phyloP scores from a whole-genome alignment of 2,113 vertebrate genomes.

The Rattus norvegicus region GRCr8 NC_086023.1:85260001-85260500 shows the following conservation, averaged over 20 bases:
- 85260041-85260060: background rate
- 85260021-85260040: background rate
- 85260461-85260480: background rate
- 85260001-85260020: background rate
- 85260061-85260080: background rate
- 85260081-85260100: background rate
- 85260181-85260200: background rate
- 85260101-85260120: background rate
- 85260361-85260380: background rate
- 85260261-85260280: background rate
- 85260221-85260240: background rate
- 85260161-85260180: background rate
- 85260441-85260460: background rate
- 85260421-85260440: background rate
- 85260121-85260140: background rate
- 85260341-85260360: background rate
- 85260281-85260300: background rate
- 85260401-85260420: background rate
- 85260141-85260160: background rate
- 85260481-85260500: background rate
- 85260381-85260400: background rate
- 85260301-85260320: background rate
- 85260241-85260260: background rate
- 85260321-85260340: background rate
- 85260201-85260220: background rate